Base-by-base conservation (phyloP, 2,888 invertebrate species). In the Diogma glabrata region DNA sequence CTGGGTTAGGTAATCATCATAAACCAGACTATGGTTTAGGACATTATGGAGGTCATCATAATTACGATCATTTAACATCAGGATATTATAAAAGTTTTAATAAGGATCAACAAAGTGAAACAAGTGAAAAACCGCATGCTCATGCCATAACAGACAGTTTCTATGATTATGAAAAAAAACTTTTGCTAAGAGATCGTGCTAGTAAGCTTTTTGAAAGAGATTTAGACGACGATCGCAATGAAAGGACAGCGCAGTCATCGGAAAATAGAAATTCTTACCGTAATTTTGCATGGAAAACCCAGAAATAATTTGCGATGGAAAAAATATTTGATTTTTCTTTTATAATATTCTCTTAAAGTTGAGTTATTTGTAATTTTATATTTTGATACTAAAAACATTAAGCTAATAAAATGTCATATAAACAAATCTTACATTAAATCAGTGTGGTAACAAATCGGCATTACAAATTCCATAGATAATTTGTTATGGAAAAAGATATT, bases 161-260 rank as follows among this genome's bases (percentile, higher is more conserved):
- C 54, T 70, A 70, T 51, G 64, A 69, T 19, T 70, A 60, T 53
- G 69, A 70, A 9, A 63, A 63, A 16, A 61, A 65, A 47, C 38
- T 58, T 3, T 51, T 59, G 17, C 23, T 58, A 38, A 59, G 60
- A 19, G 62, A 63, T 24, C 55, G 60, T 2, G 60, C 54, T 22
- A 60, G 59, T 7, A 60, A 63, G n/a, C 16, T 53, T 30, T 51
- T 47, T 36, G 55, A 55, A 50, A 36, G 54, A 24, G 52, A 54
- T 14, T 8, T 49, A 47, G 49, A 28, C 38, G n/a, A 56, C 51
- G 17, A 45, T 16, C 14, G 17, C 3, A 22, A 23, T 5, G n/a
- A 14, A 5, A 20, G 20, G 4, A 22, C 10, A 20, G 47, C 51
- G 7, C 54, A 6, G 20, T 38, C 17, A 12, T 14, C 14, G 20